Evolutionary conservation across 2,888 invertebrate species (phyloP), one percentile per base, ranked within the genome.

Genomic region (Cephonodes hylas): DNA sequence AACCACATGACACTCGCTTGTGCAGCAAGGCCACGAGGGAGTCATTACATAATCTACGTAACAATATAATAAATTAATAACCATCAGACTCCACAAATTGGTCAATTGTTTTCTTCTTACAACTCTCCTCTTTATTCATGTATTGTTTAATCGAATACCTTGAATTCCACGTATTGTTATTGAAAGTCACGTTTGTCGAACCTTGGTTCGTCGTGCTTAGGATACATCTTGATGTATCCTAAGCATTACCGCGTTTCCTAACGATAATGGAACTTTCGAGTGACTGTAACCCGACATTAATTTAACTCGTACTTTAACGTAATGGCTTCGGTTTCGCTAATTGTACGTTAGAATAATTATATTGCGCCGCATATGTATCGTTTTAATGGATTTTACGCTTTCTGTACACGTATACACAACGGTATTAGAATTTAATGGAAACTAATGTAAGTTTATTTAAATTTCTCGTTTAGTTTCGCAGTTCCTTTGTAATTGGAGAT

Each of bases 201-300:
- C 66, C 67, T 66, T n/a, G n/a, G n/a, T n/a, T n/a, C n/a, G n/a
- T n/a, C n/a, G n/a, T n/a, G n/a, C n/a, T n/a, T n/a, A n/a, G n/a
- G n/a, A n/a, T n/a, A n/a, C n/a, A n/a, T n/a, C n/a, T n/a, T 75
- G 78, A 83, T 77, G 80, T 84, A 86, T 85, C 84, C 81, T 80
- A 81, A 81, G 75, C 83, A 84, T 86, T 81, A 86, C 81, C 83
- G 78, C 79, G 81, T 84, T 81, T 84, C 81, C 84, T 90, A 89
- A 91, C 85, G 90, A 90, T 90, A 92, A 92, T 91, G 91, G 91
- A 90, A 89, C 85, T 88, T 90, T 87, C 87, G 83, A 91, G 88
- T 89, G 89, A 89, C 87, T 89, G 81, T 86, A 88, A 89, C 88
- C 91, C 83, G 68, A 84, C 90, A 90, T 91, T 91, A 92, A 91